phyloP scores from a whole-genome alignment of 2,113 vertebrate species.

The Pelusios castaneus region DNA sequence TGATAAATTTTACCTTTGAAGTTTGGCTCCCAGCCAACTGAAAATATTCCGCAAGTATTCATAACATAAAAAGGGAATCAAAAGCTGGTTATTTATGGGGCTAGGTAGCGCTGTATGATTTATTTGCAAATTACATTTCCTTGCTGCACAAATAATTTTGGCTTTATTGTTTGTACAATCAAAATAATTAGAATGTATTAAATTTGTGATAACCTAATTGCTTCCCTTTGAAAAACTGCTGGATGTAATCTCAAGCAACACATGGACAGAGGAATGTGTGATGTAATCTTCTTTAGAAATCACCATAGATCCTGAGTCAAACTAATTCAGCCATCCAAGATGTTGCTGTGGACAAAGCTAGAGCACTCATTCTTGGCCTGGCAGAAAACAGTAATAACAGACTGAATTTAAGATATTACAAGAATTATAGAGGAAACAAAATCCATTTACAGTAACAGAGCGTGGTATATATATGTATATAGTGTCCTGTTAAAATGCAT shows the following conservation, averaged over 20 bases:
- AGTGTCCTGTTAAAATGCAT: neutral
- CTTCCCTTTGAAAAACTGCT: slow-evolving; percentile 62
- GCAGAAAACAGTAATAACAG: slow-evolving; percentile 6
- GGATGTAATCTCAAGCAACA: slow-evolving; percentile 32
- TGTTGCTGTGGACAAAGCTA: neutral
- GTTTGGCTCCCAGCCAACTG: slow-evolving; percentile 50
- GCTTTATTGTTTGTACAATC: slow-evolving; percentile 73
- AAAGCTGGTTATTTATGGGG: slow-evolving; percentile 61
- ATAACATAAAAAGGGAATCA: slow-evolving; percentile 42
- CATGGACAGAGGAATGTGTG: slow-evolving; percentile 16
- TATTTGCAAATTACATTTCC: slow-evolving; percentile 54
- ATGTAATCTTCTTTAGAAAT: slow-evolving; percentile 50
- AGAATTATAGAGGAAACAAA: neutral
- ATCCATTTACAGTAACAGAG: neutral
- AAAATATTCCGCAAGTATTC: slow-evolving; percentile 46
- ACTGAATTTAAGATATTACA: neutral
- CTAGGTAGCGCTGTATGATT: slow-evolving; percentile 27
- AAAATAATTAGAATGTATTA: slow-evolving; percentile 77
- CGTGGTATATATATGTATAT: neutral
- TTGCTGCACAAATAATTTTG: slow-evolving; percentile 39
- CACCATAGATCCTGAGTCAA: slow-evolving; percentile 21
- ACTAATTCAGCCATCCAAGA: slow-evolving; percentile 27
- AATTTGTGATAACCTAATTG: slow-evolving; percentile 61
- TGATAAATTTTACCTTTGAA: slow-evolving; percentile 58
- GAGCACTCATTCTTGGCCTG: neutral